Evolutionary conservation across 2,888 invertebrate species (phyloP).

Genomic region (Sarcophaga variegata): DNA sequence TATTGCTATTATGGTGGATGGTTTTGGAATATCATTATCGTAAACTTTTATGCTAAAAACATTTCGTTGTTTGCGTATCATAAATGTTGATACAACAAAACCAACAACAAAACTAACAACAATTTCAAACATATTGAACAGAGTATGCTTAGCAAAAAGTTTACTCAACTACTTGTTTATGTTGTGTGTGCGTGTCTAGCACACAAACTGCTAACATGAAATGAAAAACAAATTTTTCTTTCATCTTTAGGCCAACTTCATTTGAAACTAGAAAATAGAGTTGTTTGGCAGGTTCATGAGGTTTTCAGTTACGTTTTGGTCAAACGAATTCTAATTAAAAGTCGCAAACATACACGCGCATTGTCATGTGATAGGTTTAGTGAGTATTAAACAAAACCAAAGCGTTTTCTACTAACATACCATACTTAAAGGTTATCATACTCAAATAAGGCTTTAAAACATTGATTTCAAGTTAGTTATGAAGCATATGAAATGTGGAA

Average conservation of each 20-base stretch:
- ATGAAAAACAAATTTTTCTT: slow-evolving; percentile 29
- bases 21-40: slow-evolving; percentile 75
- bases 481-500: too few species aligned
- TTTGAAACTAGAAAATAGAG: neutral
- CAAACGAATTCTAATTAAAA: neutral
- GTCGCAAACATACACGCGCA: too few species aligned
- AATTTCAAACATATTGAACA: slow-evolving; percentile 3
- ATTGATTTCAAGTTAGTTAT: too few species aligned
- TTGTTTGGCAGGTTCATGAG: neutral
- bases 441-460: too few species aligned
- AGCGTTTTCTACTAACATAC: too few species aligned
- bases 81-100: slow-evolving; percentile 50
- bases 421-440: too few species aligned
- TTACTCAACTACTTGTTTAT: slow-evolving; percentile 29
- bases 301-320: neutral
- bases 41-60: slow-evolving; percentile 81
- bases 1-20: slow-evolving; percentile 21
- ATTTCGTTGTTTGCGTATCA: slow-evolving; percentile 72
- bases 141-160: neutral
- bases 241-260: neutral
- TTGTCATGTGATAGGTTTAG: too few species aligned
- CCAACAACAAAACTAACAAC: slow-evolving; percentile 20
- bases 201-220: slow-evolving; percentile 31
- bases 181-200: neutral
- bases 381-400: too few species aligned